phyloP scores from a whole-genome alignment of 2,113 vertebrate species.

The Strigops habroptila region DNA sequence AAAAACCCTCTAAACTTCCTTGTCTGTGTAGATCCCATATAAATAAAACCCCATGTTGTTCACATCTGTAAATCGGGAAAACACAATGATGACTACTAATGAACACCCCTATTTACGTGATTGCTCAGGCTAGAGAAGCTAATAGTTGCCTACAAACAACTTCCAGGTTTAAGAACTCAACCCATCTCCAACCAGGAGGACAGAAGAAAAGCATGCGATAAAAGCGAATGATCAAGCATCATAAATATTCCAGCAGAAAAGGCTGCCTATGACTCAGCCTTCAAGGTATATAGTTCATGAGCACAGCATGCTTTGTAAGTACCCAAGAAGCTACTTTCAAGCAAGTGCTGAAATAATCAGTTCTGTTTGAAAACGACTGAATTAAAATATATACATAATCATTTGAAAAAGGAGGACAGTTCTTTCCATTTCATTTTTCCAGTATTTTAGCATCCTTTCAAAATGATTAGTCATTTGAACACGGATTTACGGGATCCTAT shows the following conservation, averaged over 20 bases:
- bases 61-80: background rate
- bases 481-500: background rate
- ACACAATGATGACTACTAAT: background rate
- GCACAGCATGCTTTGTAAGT: background rate
- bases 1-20: background rate
- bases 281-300: background rate
- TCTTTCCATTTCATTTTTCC: background rate
- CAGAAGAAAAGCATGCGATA: background rate
- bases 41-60: background rate
- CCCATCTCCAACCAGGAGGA: background rate
- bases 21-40: background rate
- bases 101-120: background rate
- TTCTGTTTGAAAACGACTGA: background rate
- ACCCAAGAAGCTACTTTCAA: background rate
- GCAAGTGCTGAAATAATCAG: background rate
- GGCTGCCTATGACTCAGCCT: rapidly evolving
- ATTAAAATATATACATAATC: background rate
- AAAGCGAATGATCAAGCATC: background rate
- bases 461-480: background rate
- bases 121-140: background rate
- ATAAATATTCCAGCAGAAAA: background rate
- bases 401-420: background rate
- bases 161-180: background rate
- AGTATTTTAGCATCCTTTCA: background rate
- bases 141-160: background rate